A percentile compares a stretch with the other conserved stretches of the same genome.
Conservation (phyloP, 2,113 vertebrate genomes). For the Toxotes jaculatrix region DNA sequence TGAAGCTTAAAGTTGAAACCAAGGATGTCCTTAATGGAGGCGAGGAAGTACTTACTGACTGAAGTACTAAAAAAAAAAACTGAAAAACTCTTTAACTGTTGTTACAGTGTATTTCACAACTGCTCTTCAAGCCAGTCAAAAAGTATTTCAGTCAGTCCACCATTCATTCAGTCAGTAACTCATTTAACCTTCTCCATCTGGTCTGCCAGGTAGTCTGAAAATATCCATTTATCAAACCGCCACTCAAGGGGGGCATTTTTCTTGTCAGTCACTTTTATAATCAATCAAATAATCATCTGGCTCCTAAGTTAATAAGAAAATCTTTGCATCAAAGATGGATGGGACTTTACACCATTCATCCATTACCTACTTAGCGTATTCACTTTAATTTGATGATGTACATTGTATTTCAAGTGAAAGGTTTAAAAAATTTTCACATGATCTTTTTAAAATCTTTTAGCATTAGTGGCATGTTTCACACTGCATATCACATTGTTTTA, state of each 20-base stretch:
- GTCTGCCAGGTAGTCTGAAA: neutral
- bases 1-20: too few species aligned
- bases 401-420: neutral
- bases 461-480: neutral
- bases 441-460: neutral
- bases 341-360: neutral
- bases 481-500: neutral
- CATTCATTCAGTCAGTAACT: conserved; percentile 24
- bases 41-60: neutral
- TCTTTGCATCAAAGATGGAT: neutral
- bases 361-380: neutral
- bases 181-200: conserved; percentile 24
- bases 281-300: neutral
- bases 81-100: neutral
- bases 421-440: neutral
- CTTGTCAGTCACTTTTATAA: conserved; percentile 20
- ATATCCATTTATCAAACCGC: conserved; percentile 14
- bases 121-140: neutral
- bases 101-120: neutral
- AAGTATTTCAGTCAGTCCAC: conserved; percentile 20
- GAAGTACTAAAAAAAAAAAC: neutral
- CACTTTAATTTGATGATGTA: neutral
- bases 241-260: conserved; percentile 12
- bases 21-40: too few species aligned
- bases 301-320: neutral